Base-by-base conservation (phyloP, 1,140 invertebrate species). In the Apolygus lucorum region DNA sequence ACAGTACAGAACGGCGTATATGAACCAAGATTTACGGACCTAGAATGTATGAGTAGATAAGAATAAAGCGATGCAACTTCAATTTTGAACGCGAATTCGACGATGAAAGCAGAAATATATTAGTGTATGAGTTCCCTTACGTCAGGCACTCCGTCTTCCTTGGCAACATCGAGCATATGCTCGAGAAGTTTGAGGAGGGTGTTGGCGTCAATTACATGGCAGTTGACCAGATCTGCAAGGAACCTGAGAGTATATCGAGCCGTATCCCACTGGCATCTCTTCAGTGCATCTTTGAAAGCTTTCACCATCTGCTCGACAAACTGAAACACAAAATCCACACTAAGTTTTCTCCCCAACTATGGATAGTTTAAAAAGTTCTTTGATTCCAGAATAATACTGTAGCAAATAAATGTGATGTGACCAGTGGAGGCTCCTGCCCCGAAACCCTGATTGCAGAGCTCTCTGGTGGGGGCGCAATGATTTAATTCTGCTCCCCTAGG, bases 221-320 rank as follows among this genome's bases (percentile, higher is more conserved):
- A 98, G 78, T 99, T 99, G 0, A 98, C 95, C 68, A 99, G 82
- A 82, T 99, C 96, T 2, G 93, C 88, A 62, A 99, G 84, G 79
- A 99, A 99, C 68, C 96, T 83, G 0, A 99, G 81, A 24, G 88
- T 87, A 78, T 92, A 94, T 72, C 91, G 84, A 1, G 95, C 95
- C 22, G 89, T 86, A 74, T 96, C 90, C 93, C 94, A 99, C 78
- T 93, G 89, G 68, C 91, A 91, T 52, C 82, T 81, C 79, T 96
- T 96, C 22, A 98, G 80, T 28, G 90, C 87, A 76, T 98, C 95
- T 79, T 98, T 97, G 71, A 98, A 92, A 59, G 90, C 90, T 75
- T 92, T 90, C 0, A 96, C 92, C 82, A 98, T 90, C 73, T 93
- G 89, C 76, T 98, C 95, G 0, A 98, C 93, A 82, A 96, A 96